Percentiles rank a stretch among this genome's conserved stretches.
These are phyloP conservation scores for Melanchra persicariae DNA, from an alignment of 2,888 invertebrate genomes.

Conservation along the genomic window DNA sequence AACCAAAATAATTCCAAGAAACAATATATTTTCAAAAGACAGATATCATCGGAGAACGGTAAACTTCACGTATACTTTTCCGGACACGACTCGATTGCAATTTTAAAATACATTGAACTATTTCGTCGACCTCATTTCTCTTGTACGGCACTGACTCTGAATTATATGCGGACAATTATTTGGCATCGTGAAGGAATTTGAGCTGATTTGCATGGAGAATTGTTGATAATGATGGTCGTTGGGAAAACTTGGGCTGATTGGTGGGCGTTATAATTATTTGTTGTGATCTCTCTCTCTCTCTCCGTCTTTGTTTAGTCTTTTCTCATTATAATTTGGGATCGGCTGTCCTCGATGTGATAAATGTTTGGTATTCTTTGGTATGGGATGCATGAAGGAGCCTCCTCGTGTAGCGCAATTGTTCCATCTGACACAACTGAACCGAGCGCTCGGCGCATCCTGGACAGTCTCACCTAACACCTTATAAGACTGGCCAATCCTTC, in stretches of 20 bases:
- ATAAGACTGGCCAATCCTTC: too few relatives aligned
- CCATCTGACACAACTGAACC: too few relatives aligned
- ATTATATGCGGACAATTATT: slow-evolving; percentile 48
- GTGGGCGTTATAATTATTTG: slow-evolving; percentile 22
- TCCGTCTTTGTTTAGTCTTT: too few relatives aligned
- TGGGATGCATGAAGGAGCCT: too few relatives aligned
- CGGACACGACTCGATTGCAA: slow-evolving; percentile 12
- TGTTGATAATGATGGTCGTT: slow-evolving; percentile 40
- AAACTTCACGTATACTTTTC: slow-evolving; percentile 2
- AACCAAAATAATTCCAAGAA: not conserved
- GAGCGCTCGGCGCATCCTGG: too few relatives aligned
- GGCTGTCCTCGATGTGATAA: too few relatives aligned
- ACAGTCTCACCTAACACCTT: too few relatives aligned
- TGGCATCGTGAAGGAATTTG: slow-evolving; percentile 48
- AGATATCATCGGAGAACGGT: not conserved
- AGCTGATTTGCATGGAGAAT: slow-evolving; percentile 48
- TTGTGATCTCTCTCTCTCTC: too few relatives aligned
- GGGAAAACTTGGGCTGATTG: slow-evolving; percentile 20
- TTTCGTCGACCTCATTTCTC: slow-evolving; percentile 29
- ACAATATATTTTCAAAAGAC: not conserved
- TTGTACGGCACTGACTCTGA: slow-evolving; percentile 15
- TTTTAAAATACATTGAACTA: slow-evolving; percentile 49
- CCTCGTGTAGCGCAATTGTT: too few relatives aligned
- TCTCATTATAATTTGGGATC: too few relatives aligned
- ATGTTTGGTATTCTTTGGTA: too few relatives aligned